A percentile compares a stretch with the other conserved stretches of the same genome.
Conservation (phyloP, 2,888 invertebrate species). For the Chrysolina oricalcia region DNA sequence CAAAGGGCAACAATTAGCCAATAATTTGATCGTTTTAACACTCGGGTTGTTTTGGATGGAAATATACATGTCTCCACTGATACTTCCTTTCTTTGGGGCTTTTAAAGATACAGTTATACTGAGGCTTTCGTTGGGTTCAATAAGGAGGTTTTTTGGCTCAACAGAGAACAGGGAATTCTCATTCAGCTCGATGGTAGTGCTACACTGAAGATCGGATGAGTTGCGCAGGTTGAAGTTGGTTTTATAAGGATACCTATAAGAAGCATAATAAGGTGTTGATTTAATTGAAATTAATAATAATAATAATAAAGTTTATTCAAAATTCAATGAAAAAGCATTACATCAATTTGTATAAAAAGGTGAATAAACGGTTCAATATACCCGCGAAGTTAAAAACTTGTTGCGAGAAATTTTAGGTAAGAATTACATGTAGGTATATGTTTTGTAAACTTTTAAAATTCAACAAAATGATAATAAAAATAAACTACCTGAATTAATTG, state of each 20-base stretch:
- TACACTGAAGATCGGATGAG: slow-evolving; percentile 73
- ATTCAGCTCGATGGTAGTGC: slow-evolving; percentile 72
- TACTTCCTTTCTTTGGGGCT: slow-evolving; percentile 64
- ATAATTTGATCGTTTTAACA: slow-evolving; percentile 60
- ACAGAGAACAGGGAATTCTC: slow-evolving; percentile 71
- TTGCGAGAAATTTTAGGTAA: no score
- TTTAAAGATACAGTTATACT: slow-evolving; percentile 64
- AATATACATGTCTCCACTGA: slow-evolving; percentile 65
- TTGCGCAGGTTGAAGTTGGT: slow-evolving; percentile 74
- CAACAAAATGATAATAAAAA: no score
- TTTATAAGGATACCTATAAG: slow-evolving; percentile 42
- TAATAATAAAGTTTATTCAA: no score
- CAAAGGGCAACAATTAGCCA: slow-evolving; percentile 74
- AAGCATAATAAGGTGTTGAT: no score
- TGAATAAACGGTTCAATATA: no score
- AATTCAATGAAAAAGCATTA: no score
- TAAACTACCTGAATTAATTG: no score
- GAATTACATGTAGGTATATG: no score
- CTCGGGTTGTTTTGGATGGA: slow-evolving; percentile 74
- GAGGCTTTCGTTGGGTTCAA: slow-evolving; percentile 62
- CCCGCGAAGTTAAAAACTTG: no score
- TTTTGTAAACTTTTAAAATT: no score
- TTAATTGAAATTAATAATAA: no score
- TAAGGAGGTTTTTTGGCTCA: slow-evolving; percentile 64
- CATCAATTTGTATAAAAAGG: no score